Base-by-base conservation (phyloP, 2,888 invertebrate genomes). In the Athetis lepigone region DNA sequence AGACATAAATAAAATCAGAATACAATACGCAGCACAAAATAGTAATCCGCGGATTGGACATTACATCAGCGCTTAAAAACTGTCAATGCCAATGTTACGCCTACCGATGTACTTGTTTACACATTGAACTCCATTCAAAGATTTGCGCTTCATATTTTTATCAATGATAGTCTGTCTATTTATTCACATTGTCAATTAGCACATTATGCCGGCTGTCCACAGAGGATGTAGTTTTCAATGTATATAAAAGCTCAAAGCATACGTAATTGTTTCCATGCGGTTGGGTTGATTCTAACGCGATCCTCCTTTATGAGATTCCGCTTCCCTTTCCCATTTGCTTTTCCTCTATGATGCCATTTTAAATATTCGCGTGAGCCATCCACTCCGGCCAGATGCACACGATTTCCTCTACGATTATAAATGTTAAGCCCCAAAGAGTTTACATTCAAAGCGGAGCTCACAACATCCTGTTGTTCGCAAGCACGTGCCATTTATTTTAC, bases 51-150 rank as follows among this genome's bases (percentile, higher is more conserved):
- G 75, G 78, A 83, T 86, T 83, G 82, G 85, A 79, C 82, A 84
- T 92, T 91, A 92, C 89, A 89, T 89, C 89, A 90, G 83, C 87
- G 71, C 69, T 80, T 85, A 91, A 91, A 92, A 92, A 91, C 85
- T 86, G 85, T 84, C 90, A 91, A 90, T 92, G 91, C 87, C 90
- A 91, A 89, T 90, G 88, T 86, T 89, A 89, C 88, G 86, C 84
- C 85, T 85, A 74, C 81, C 67, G 82, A 82, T 60, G 61, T 74
- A 80, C 80, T 73, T 76, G 70, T 71, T 63, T 74, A 74, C 70
- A 68, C 76, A 70, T 54, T 58, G 59, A 49, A 79, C 64, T 80
- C 75, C 89, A 90, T 89, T 89, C 88, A 88, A 72, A 77, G 75
- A 73, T 80, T 69, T 56, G 52, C 52, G 70, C 63, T 77, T 64